Evolutionary conservation across 2,113 vertebrate species (phyloP), one percentile per base, ranked within the genome.

Genomic region (Leptocoma aspasia): DNA sequence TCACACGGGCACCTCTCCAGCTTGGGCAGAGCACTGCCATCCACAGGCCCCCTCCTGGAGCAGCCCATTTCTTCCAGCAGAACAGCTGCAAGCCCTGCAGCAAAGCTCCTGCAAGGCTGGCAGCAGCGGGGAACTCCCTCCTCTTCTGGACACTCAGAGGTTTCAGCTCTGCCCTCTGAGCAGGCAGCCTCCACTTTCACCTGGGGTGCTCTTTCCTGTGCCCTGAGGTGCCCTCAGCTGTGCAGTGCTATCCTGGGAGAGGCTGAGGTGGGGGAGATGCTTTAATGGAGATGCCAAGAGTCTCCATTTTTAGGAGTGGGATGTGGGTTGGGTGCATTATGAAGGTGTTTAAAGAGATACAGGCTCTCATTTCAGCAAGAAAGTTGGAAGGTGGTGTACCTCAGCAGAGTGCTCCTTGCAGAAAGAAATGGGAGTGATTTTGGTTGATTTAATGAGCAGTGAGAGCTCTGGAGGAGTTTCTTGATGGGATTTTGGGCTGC

Each of bases 181-280:
- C 63, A 47, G 31, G 73, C 73, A 56, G 73, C n/a, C 42, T 80
- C 1, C 2, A 44, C 49, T 60, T 33, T 65, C 10, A 4, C 76
- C 50, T 26, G 21, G 30, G 22, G 5, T 41, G 54, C 69, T 53
- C 64, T 37, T 57, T 41, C 15, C 65, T n/a, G 42, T 54, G 78
- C 17, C 92, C 85, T 45, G 37, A 69, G 41, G 24, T 89, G 83
- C 41, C 71, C 87, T 72, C 59, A 47, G 77, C 83, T 10, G 14
- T 60, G 87, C 84, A 37, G 0, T 4, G 1, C 8, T 17, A 15
- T 45, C 17, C 65, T 50, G 54, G 35, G n/a, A 0, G 0, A 69
- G 42, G 63, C 89, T 72, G 63, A 49, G 37, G 27, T 4, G 49
- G 16, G 76, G 61, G 21, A 56, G 49, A 22, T 11, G 2, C 82